A percentile compares a stretch with the other conserved stretches of the same genome.
These are phyloP conservation scores for Zaprionus gabonicus DNA, from an alignment of 1,140 invertebrate genomes.

Conservation along the genomic window DNA sequence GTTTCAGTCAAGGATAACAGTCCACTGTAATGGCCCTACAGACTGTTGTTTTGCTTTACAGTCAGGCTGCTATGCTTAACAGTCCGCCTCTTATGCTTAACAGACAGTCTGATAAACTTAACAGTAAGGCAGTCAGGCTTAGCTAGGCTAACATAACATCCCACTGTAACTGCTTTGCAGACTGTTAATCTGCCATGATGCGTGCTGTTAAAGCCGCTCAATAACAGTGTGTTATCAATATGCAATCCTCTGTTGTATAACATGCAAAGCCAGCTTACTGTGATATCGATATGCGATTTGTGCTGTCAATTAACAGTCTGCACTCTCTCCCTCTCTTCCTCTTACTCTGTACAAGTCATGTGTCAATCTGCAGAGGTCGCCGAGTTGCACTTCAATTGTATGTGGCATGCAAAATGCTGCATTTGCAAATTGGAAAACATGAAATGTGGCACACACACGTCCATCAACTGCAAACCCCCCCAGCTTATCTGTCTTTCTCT, in stretches of 20 bases:
- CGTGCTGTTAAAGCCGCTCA: too few species aligned
- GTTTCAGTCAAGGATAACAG: too few species aligned
- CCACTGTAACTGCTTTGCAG: too few species aligned
- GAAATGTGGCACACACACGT: constrained; percentile 6
- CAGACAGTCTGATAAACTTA: too few species aligned
- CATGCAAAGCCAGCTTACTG: not conserved
- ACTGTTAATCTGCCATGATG: too few species aligned
- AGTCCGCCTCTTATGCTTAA: too few species aligned
- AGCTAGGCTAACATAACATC: too few species aligned
- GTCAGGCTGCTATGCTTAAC: too few species aligned
- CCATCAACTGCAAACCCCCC: not conserved
- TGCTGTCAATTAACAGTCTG: not conserved
- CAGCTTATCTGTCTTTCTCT: not conserved
- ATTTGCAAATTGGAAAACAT: constrained; percentile 8
- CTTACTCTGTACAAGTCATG: not conserved
- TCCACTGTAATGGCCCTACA: too few species aligned
- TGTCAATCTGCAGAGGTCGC: not conserved
- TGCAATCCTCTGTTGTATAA: not conserved
- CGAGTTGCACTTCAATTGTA: not conserved
- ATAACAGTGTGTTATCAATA: not conserved
- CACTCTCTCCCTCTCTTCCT: not conserved
- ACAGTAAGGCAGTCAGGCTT: too few species aligned
- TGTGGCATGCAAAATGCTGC: constrained; percentile 2
- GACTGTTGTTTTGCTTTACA: too few species aligned
- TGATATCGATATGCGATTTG: not conserved